phyloP scores from a whole-genome alignment of 2,888 invertebrate species.

The Cosmia pyralina region DNA sequence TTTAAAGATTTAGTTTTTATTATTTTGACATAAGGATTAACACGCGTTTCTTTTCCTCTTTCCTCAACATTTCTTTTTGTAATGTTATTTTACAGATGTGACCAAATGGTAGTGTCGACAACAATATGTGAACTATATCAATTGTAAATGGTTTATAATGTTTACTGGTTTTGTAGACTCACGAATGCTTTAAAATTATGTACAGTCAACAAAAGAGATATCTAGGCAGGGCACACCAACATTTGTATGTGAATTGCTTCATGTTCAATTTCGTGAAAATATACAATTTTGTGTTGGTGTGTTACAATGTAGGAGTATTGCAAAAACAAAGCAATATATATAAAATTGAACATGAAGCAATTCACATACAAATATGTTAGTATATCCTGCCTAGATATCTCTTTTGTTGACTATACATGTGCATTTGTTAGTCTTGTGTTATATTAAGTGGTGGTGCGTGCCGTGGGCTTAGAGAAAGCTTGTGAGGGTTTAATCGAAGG shows the following conservation, averaged over 20 bases:
- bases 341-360: no score
- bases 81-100: slow-evolving; percentile 64
- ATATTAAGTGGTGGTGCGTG: slow-evolving; percentile 67
- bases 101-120: slow-evolving; percentile 56
- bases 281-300: no score
- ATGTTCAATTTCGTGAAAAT: no score
- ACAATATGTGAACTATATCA: slow-evolving; percentile 58
- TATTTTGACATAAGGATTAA: slow-evolving; percentile 82
- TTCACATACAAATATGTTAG: no score
- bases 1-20: slow-evolving; percentile 82
- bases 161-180: slow-evolving; percentile 67
- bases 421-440: slow-evolving; percentile 82
- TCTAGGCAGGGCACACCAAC: no score
- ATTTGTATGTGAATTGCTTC: no score
- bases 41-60: slow-evolving; percentile 78
- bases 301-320: no score
- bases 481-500: background rate
- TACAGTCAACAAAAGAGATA: slow-evolving; percentile 56
- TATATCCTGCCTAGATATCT: no score
- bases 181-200: slow-evolving; percentile 78
- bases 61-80: slow-evolving; percentile 69
- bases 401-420: slow-evolving; percentile 71
- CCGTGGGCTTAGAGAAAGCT: background rate
- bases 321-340: no score
- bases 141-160: slow-evolving; percentile 70